Conservation (phyloP, 2,797 vertebrate species). For the Carcharodon carcharias region DNA sequence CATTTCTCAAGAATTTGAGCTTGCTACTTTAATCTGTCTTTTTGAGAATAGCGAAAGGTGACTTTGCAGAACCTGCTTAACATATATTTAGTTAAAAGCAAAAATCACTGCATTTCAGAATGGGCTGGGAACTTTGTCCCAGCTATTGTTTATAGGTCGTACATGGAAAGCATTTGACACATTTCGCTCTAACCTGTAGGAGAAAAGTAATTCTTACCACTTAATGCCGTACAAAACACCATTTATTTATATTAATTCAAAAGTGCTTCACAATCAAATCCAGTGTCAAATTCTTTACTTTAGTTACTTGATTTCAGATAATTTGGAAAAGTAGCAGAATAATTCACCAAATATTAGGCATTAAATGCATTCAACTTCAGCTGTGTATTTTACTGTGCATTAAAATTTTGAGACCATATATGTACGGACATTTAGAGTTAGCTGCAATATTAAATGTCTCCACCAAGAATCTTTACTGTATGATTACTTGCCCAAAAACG, state of each 20-base stretch:
- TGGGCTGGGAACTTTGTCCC: neutral
- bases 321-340: too few relatives aligned
- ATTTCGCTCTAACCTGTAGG: neutral
- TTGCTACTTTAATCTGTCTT: neutral
- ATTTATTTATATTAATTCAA: too few relatives aligned
- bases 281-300: too few relatives aligned
- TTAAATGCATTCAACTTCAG: too few relatives aligned
- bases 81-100: neutral
- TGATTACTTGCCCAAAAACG: too few relatives aligned
- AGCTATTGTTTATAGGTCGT: neutral
- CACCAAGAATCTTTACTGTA: too few relatives aligned
- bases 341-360: too few relatives aligned
- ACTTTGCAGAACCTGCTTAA: neutral
- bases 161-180: neutral
- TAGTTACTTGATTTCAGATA: too few relatives aligned
- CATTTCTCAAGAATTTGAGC: neutral
- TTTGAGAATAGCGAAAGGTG: neutral
- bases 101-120: neutral
- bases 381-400: too few relatives aligned
- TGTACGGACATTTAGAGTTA: too few relatives aligned
- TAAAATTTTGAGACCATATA: too few relatives aligned
- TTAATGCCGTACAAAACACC: neutral
- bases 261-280: neutral
- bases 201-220: neutral
- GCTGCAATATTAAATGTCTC: too few relatives aligned